A percentile compares a stretch with the other conserved stretches of the same genome.
Conservation (phyloP, 2,797 vertebrate genomes). For the Anableps anableps region DNA sequence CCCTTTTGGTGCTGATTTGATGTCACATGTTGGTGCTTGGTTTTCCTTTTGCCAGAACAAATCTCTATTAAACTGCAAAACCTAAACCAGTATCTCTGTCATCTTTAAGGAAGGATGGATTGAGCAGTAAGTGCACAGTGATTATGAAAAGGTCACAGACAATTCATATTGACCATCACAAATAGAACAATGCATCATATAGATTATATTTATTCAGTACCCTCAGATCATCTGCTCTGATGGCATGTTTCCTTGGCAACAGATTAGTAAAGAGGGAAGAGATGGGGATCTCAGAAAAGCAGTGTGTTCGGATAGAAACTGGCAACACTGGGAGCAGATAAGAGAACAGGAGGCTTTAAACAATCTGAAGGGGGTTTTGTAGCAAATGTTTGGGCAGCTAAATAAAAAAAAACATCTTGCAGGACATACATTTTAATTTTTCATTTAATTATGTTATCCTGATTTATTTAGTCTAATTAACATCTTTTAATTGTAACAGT, state of each 20-base stretch:
- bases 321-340: conserved; percentile 31
- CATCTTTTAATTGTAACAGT: not conserved
- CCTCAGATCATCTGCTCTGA: conserved; percentile 48
- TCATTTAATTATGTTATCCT: not conserved
- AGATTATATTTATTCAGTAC: conserved; percentile 57
- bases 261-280: conserved; percentile 39
- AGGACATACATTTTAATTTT: not conserved
- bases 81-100: not conserved
- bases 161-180: conserved; percentile 36
- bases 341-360: conserved; percentile 10
- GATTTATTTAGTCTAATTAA: conserved; percentile 5
- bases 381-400: conserved; percentile 1
- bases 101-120: conserved; percentile 31
- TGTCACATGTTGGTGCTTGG: not conserved
- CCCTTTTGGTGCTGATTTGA: not conserved
- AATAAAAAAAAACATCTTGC: conserved; percentile 10
- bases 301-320: conserved; percentile 24
- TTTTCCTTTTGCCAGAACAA: not conserved
- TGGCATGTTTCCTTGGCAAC: conserved; percentile 48
- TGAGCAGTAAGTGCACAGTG: conserved; percentile 17
- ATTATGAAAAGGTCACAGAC: conserved; percentile 53
- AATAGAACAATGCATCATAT: conserved; percentile 18
- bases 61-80: not conserved
- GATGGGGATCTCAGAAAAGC: conserved; percentile 35
- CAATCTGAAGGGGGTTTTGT: not conserved